phyloP scores from a whole-genome alignment of 2,113 vertebrate genomes.

The Lethenteron reissneri region DNA sequence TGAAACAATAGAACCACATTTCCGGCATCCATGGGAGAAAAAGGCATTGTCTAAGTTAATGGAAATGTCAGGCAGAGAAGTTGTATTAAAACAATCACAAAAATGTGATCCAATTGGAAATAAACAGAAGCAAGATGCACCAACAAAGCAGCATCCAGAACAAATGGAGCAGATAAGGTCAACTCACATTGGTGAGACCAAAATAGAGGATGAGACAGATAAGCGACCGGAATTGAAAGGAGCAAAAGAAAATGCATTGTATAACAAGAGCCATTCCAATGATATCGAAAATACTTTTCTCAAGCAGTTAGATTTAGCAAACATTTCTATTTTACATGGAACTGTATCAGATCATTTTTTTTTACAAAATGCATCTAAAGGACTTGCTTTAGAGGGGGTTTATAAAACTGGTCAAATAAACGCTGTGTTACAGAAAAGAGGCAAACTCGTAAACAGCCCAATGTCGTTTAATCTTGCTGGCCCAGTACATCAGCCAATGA shows the following conservation, averaged over 20 bases:
- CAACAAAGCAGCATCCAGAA: conserved; percentile 8
- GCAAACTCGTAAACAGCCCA: conserved; percentile 19
- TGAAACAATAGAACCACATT: conserved; percentile 11
- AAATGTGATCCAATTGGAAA: conserved; percentile 7
- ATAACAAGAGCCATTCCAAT: rapidly evolving
- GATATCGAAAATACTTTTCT: conserved; percentile 9
- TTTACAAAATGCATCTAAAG: conserved; percentile 19
- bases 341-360: conserved; percentile 14
- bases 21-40: conserved; percentile 11
- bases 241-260: conserved; percentile 8
- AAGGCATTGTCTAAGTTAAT: conserved; percentile 13
- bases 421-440: conserved; percentile 12
- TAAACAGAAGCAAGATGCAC: conserved; percentile 2
- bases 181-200: neutral
- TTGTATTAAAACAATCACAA: neutral
- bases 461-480: conserved; percentile 12
- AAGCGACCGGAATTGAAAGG: conserved; percentile 14
- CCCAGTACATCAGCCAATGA: conserved; percentile 9
- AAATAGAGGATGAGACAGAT: conserved; percentile 13
- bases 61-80: neutral
- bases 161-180: conserved; percentile 2
- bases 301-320: conserved; percentile 12
- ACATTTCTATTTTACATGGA: neutral
- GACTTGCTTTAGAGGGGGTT: conserved; percentile 23
- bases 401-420: conserved; percentile 14